A percentile compares a stretch with the other conserved stretches of the same genome.
These are phyloP conservation scores for Halictus quadricinctus DNA, from an alignment of 2,888 invertebrate species.

Conservation along the genomic window DNA sequence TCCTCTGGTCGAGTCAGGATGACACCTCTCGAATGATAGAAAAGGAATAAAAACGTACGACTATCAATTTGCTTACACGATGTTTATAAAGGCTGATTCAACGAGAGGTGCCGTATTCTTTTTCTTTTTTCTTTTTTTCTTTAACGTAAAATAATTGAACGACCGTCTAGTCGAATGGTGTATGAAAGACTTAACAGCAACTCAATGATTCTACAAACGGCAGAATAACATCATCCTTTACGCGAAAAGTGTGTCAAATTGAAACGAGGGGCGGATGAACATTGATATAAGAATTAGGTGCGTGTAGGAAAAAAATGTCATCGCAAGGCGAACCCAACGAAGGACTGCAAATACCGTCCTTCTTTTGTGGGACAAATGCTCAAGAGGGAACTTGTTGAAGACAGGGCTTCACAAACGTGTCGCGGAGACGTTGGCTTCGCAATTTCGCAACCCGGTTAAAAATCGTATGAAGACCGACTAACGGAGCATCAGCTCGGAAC, in stretches of 20 bases:
- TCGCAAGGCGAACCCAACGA: not conserved
- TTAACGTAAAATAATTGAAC: too few relatives aligned
- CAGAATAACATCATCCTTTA: too few relatives aligned
- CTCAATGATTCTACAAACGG: too few relatives aligned
- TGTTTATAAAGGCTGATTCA: not conserved
- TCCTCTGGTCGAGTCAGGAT: not conserved
- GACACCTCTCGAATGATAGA: not conserved
- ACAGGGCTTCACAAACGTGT: not conserved
- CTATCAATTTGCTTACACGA: not conserved
- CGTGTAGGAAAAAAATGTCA: too few relatives aligned
- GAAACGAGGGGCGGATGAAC: too few relatives aligned
- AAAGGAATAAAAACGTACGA: not conserved
- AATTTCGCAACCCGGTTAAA: constrained; percentile 18
- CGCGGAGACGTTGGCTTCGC: not conserved
- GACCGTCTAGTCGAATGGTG: too few relatives aligned
- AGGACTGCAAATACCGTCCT: not conserved
- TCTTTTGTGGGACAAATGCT: not conserved
- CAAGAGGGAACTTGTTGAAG: not conserved
- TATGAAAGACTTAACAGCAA: too few relatives aligned
- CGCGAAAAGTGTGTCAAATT: too few relatives aligned
- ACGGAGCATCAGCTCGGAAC: constrained; percentile 29
- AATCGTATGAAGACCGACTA: constrained; percentile 16
- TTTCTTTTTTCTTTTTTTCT: too few relatives aligned
- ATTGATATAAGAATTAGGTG: too few relatives aligned
- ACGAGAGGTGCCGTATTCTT: too few relatives aligned